Evolutionary conservation across 2,797 vertebrate species (phyloP).

Genomic region (Emys orbicularis): DNA sequence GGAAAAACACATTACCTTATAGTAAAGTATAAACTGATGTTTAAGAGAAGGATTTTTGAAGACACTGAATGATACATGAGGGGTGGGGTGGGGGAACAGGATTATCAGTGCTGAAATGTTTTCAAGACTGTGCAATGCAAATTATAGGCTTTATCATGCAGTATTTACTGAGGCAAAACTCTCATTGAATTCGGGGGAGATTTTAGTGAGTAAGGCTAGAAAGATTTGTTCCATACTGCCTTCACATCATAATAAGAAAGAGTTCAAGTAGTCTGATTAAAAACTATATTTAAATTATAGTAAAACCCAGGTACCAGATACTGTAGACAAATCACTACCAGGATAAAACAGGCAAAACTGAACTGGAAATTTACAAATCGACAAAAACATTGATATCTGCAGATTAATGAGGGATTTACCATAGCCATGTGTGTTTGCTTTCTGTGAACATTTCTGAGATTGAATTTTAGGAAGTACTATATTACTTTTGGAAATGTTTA

Average conservation of each 20-base stretch:
- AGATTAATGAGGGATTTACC: slow-evolving; percentile 41
- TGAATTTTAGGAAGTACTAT: neutral
- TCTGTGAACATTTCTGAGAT: slow-evolving; percentile 25
- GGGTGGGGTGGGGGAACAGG: neutral
- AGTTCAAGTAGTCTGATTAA: neutral
- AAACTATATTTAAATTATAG: neutral
- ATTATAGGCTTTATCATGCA: neutral
- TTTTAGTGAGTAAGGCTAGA: neutral
- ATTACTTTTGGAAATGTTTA: neutral
- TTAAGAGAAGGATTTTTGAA: neutral
- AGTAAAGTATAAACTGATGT: neutral
- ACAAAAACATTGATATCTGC: slow-evolving; percentile 14
- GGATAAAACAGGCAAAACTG: neutral
- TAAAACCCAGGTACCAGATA: neutral
- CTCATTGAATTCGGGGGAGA: neutral
- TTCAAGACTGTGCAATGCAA: neutral
- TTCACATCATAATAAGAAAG: neutral
- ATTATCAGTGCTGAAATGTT: neutral
- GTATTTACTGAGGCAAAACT: neutral
- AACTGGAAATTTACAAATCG: neutral
- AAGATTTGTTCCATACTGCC: fast-evolving
- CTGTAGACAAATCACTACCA: neutral
- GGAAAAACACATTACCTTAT: neutral
- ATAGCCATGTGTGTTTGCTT: slow-evolving; percentile 23
- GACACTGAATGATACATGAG: neutral